Base-by-base conservation (phyloP, 2,888 invertebrate species). In the Eudemis profundana region DNA sequence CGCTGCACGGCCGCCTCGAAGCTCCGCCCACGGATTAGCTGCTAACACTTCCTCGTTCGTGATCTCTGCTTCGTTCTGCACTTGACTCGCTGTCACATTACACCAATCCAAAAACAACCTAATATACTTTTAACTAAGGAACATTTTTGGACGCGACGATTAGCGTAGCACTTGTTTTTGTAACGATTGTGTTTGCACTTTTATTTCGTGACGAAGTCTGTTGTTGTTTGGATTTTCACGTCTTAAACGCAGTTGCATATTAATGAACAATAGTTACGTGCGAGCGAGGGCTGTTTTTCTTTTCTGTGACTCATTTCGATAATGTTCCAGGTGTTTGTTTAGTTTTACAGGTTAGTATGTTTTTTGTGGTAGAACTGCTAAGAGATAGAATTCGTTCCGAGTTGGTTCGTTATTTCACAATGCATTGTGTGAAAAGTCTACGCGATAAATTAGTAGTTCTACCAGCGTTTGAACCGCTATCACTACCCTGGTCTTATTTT, bases 31-130 rank as follows among this genome's bases (percentile, higher is more conserved):
- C 85, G 73, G 76, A 82, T 81, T 81, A 74, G 74, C 76, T 77
- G 69, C 73, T 73, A 76, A 82, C 75, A 84, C 85, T 89, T 89
- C 89, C 89, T 87, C 72, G 79, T 87, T 78, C 72, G 73, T 75
- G 73, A 46, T 57, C 50, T 38, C 38, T 29, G 64, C 54, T 53
- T 51, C 64, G 61, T 61, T 77, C 74, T 76, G 81, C 71, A 70
- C 72, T 65, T 70, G 59, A 33, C 67, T 68, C 71, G 74, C 71
- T 72, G 68, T 71, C 33, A 72, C 64, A 65, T 44, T 51, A 49
- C 10, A 3, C 21, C 23, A 44, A 15, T 15, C 10, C 4, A 63
- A 50, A 1, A 5, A 12, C 12, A 44, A 36, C 57, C 36, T 7
- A n/a, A 4, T 33, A 2, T 1, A 1, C 10, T n/a, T 7, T 12